A percentile compares a stretch with the other conserved stretches of the same genome.
Conservation (phyloP, 2,888 invertebrate species). For the Epinotia nisella region DNA sequence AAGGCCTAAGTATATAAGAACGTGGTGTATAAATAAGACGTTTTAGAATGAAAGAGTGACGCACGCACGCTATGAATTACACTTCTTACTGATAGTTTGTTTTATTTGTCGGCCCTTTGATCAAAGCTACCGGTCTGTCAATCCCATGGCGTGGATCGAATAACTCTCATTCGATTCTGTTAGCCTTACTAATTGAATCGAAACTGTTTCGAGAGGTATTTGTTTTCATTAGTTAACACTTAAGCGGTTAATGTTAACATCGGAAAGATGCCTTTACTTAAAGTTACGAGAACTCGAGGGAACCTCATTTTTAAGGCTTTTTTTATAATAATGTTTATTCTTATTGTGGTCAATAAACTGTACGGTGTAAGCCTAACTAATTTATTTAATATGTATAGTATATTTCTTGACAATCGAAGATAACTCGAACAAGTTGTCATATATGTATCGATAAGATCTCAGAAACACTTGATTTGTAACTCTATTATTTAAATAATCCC, state of each 20-base stretch:
- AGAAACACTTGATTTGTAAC: constrained; percentile 33
- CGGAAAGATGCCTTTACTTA: constrained; percentile 21
- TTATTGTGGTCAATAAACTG: neutral
- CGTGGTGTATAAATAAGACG: neutral
- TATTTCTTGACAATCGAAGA: constrained; percentile 5
- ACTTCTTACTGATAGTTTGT: constrained; percentile 56
- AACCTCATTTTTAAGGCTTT: neutral
- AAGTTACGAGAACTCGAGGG: neutral
- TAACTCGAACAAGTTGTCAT: constrained; percentile 21
- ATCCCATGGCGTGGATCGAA: constrained; percentile 60
- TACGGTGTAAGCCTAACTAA: neutral
- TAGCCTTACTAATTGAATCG: constrained; percentile 67
- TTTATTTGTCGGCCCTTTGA: constrained; percentile 59
- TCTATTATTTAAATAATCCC: constrained; percentile 36
- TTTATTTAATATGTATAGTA: constrained; percentile 8
- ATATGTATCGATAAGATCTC: constrained; percentile 29
- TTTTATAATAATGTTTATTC: neutral
- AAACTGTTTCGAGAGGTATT: constrained; percentile 64
- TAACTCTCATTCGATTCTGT: constrained; percentile 64
- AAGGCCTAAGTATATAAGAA: neutral
- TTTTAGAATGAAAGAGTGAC: constrained; percentile 11
- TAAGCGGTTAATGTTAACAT: constrained; percentile 44
- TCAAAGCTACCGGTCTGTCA: constrained; percentile 60
- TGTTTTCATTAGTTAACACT: constrained; percentile 66
- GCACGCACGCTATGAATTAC: constrained; percentile 62